Evolutionary conservation across 1,140 invertebrate genomes (phyloP).

Genomic region (Ctenoplectra terminalis): DNA sequence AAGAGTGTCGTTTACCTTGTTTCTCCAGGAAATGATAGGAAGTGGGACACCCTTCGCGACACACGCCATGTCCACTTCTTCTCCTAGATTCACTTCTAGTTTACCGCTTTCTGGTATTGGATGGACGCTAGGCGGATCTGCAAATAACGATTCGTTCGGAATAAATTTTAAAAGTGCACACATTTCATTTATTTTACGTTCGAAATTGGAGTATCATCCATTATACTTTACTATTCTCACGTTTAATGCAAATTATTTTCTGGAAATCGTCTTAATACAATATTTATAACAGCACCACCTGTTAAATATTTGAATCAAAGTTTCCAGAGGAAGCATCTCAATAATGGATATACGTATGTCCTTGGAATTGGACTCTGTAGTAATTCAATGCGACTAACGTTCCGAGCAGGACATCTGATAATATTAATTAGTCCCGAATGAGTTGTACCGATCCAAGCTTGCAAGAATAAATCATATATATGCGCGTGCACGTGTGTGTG

Average conservation of each 20-base stretch:
- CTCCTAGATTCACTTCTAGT: constrained; percentile 87
- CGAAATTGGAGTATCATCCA: neutral
- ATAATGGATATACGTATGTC: neutral
- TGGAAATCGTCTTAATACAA: neutral
- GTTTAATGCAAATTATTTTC: neutral
- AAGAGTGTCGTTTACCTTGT: constrained; percentile 83
- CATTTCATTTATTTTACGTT: no score
- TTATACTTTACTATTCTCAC: no score
- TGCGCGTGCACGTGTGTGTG: no score
- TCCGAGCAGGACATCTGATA: no score
- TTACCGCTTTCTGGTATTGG: constrained; percentile 87
- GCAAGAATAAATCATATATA: neutral
- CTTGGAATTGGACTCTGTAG: neutral
- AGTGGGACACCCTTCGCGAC: constrained; percentile 86
- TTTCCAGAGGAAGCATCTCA: neutral
- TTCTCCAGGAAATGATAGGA: constrained; percentile 88
- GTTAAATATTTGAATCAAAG: neutral
- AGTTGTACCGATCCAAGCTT: neutral
- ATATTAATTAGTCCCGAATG: neutral
- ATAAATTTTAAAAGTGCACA: neutral
- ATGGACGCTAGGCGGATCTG: constrained; percentile 87
- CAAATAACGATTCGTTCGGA: constrained; percentile 16
- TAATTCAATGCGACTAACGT: neutral
- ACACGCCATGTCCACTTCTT: constrained; percentile 88
- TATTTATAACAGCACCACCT: neutral